These are phyloP conservation scores for Drosophila arawakana DNA, from an alignment of 1,140 invertebrate species.

Conservation along the genomic window DNA sequence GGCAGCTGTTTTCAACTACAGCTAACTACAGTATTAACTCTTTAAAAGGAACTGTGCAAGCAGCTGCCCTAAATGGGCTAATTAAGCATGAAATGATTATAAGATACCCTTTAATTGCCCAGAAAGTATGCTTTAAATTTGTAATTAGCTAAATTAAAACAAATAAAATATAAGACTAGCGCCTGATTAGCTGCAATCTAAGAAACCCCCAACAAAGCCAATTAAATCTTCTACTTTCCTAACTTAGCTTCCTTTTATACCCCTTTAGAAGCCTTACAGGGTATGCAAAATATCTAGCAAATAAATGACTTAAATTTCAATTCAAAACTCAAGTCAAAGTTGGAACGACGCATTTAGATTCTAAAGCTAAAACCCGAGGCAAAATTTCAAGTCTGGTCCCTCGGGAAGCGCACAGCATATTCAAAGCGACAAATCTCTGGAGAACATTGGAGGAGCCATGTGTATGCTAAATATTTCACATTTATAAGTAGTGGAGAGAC, in stretches of 20 bases:
- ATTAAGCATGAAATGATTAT: neutral
- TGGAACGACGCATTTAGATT: too few species aligned
- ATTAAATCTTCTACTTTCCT: neutral
- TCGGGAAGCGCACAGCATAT: conserved; percentile 31
- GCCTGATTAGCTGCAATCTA: too few species aligned
- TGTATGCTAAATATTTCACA: conserved; percentile 58
- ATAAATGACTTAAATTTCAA: conserved; percentile 67
- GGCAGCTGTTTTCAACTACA: neutral
- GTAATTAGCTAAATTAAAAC: neutral
- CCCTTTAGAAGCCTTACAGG: conserved; percentile 2
- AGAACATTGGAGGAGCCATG: conserved; percentile 23
- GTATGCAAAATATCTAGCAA: conserved; percentile 21
- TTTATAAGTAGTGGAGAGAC: conserved; percentile 49
- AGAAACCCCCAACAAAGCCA: neutral
- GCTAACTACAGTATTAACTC: neutral
- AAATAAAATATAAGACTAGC: too few species aligned
- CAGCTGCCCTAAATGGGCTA: neutral
- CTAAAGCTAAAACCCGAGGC: neutral
- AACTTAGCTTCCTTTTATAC: neutral
- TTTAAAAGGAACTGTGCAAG: neutral
- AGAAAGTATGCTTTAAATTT: conserved; percentile 14
- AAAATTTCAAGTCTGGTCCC: conserved; percentile 28
- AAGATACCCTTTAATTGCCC: neutral
- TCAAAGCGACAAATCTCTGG: conserved; percentile 18
- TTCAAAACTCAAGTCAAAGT: conserved; percentile 33